Evolutionary conservation across 2,888 invertebrate species (phyloP), one percentile per base, ranked within the genome.

Genomic region (Oeneis ivallda): DNA sequence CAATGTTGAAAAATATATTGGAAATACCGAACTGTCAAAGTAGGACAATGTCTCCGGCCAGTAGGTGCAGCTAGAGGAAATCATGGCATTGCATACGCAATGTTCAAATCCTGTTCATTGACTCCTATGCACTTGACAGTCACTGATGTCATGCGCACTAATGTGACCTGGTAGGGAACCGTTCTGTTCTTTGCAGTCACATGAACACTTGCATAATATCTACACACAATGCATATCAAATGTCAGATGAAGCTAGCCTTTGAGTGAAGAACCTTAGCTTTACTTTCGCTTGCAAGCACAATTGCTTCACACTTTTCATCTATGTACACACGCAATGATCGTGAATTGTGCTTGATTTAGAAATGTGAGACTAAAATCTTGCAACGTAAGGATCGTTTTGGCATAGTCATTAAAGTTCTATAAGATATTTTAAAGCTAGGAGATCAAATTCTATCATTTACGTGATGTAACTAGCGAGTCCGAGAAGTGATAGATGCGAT

Each of bases 41-140:
- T 79, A 82, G 79, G 39, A 85, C 73, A 89, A 87, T 83, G 86
- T 87, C 84, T 61, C 64, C 75, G 83, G 87, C 88, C 87, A 87
- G 80, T 75, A 66, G 70, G 67, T 75, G 75, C 73, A 77, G 77
- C 77, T 77, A 76, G 82, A 83, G 84, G 86, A 85, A 88, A 85
- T 87, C 88, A 89, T 87, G 87, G 86, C 85, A 82, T 77, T 85
- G 89, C 85, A 89, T 91, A 86, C 85, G 72, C 81, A 89, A 90
- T 87, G 76, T 74, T 70, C 75, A 77, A 83, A 87, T 89, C 88
- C 89, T 90, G 90, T 87, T 87, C 87, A 82, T 86, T 86, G 86
- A 88, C 89, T 88, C 77, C 80, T 78, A 80, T 87, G 86, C 85
- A 88, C 87, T 91, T 89, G 90, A 88, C 87, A 85, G 82, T 79